These are phyloP conservation scores for Spisula subtruncata DNA, from an alignment of 2,888 invertebrate species.

Conservation along the genomic window DNA sequence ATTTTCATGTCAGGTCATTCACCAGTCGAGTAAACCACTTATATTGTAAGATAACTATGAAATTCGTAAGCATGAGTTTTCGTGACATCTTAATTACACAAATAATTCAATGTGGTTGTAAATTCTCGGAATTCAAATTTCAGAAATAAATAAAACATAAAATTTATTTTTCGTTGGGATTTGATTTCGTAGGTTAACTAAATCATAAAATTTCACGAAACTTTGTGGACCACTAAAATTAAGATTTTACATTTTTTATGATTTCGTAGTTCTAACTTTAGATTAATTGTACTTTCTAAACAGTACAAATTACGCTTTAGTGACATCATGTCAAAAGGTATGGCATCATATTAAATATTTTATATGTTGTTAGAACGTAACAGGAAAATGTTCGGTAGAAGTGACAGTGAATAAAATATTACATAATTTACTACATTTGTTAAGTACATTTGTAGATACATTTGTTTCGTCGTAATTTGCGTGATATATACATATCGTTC, in stretches of 20 bases:
- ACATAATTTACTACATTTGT: conserved; percentile 10
- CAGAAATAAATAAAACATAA: too few species aligned
- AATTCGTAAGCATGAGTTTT: too few species aligned
- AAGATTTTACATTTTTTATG: too few species aligned
- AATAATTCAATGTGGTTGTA: too few species aligned
- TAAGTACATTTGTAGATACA: background rate
- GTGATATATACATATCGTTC: background rate
- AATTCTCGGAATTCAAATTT: too few species aligned
- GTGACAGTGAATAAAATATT: background rate
- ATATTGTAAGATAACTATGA: too few species aligned
- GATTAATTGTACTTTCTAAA: conserved; percentile 6
- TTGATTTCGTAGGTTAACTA: too few species aligned
- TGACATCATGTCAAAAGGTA: background rate
- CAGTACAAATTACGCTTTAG: background rate
- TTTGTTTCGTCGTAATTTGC: background rate
- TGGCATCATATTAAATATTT: conserved; percentile 13
- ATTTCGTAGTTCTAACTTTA: background rate
- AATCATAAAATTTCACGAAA: too few species aligned
- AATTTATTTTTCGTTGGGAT: too few species aligned
- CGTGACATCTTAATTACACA: too few species aligned
- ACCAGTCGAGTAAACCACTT: too few species aligned
- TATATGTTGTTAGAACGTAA: conserved; percentile 4
- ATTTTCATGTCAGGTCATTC: background rate
- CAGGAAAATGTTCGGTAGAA: background rate
- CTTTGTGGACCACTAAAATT: too few species aligned